Base-by-base conservation (phyloP, 2,797 vertebrate genomes). In the Crossoptilon crossoptilon region DNA sequence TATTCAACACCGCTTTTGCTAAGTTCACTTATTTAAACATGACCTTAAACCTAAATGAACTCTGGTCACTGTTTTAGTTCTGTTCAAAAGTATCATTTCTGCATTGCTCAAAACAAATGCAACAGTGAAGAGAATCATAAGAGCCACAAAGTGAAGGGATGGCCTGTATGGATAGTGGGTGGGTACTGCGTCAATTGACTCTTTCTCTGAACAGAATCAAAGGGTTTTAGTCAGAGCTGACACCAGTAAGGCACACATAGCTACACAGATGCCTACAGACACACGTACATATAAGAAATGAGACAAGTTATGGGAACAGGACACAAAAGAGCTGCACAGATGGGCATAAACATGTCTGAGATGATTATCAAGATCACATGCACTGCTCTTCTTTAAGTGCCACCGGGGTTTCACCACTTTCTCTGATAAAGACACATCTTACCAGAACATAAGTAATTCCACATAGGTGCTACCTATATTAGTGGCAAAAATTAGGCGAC, bases 401-500 rank as follows among this genome's bases (percentile, higher is more conserved):
- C 69, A 68, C 53, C 0, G 0, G 17, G 39, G 75, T 73, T 79
- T 89, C 84, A 94, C 79, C 14, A 23, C 80, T 93, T 85, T 44
- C 68, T 74, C 84, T 53, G 73, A 85, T 82, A 94, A 94, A 90
- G 3, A 83, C 59, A 89, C 53, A 83, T 67, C 70, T 81, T 79
- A 88, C 80, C 53, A 90, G 59, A 89, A 81, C 73, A 85, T 85
- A 92, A 85, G 95, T 69, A 95, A 81, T 72, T 93, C 48, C 69
- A 59, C 81, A 88, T 59, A 67, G 84, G 62, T 59, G 59, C 77
- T 82, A 91, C 79, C 94, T 95, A 94, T 80, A 89, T 62, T 72
- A 94, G 90, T 72, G 92, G 92, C 83, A 93, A 95, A 91, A 95
- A 92, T 90, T 85, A 95, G 75, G 90, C 19, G 55, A 87, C 81